Evolutionary conservation across 1,140 invertebrate species (phyloP).

Genomic region (Rhynchophorus ferrugineus): DNA sequence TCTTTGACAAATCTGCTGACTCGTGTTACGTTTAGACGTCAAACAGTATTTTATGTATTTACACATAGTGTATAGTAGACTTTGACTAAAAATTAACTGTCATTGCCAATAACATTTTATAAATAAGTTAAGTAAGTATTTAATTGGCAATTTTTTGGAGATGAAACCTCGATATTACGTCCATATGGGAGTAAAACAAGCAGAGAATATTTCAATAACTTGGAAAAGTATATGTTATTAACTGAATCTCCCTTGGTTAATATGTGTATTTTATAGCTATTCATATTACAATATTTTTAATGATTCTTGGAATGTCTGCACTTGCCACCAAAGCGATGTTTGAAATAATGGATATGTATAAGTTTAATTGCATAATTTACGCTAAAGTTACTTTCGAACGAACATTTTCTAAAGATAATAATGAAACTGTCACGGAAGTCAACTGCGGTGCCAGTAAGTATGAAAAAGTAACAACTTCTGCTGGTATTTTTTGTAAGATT

Average conservation of each 20-base stretch:
- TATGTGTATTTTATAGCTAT: constrained; percentile 8
- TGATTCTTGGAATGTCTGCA: neutral
- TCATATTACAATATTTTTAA: constrained; percentile 7
- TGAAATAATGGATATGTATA: constrained; percentile 19
- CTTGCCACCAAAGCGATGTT: constrained; percentile 6
- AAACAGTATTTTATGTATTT: too few relatives aligned
- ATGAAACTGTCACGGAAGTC: constrained; percentile 1
- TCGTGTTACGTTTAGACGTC: too few relatives aligned
- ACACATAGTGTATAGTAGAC: too few relatives aligned
- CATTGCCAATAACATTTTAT: too few relatives aligned
- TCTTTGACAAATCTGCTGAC: too few relatives aligned
- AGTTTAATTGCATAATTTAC: constrained; percentile 19
- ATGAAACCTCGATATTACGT: constrained; percentile 18
- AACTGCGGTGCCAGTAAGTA: too few relatives aligned
- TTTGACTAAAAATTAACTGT: too few relatives aligned
- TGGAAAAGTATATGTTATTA: constrained; percentile 13
- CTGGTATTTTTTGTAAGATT: too few relatives aligned
- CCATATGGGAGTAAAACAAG: constrained; percentile 14
- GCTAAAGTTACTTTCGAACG: constrained; percentile 5
- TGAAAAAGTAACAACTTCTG: too few relatives aligned
- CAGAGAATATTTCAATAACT: constrained; percentile 4
- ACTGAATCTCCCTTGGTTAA: neutral
- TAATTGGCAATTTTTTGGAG: neutral
- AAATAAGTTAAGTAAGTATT: too few relatives aligned
- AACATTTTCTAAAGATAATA: neutral